phyloP scores from a whole-genome alignment of 2,797 vertebrate species.

The Gallinago stenura region DNA sequence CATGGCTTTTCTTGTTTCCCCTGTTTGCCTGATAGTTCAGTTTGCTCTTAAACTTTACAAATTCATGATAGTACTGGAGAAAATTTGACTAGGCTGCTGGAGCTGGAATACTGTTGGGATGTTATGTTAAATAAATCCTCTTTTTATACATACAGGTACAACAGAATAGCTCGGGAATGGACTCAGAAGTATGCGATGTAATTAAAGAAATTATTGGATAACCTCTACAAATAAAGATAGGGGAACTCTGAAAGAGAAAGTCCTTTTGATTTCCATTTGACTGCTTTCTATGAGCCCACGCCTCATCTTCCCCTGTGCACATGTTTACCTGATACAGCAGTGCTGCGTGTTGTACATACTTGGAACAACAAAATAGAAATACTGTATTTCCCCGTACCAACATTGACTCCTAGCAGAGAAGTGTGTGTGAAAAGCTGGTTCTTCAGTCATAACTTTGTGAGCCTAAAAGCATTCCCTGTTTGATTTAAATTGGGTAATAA shows the following conservation, averaged over 20 bases:
- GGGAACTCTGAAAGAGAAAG: slow-evolving; percentile 97
- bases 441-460: slow-evolving; percentile 85
- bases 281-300: slow-evolving; percentile 98
- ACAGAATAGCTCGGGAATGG: slow-evolving; percentile 99
- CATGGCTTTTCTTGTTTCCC: neutral
- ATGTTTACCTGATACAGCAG: slow-evolving; percentile 87
- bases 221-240: slow-evolving; percentile 95
- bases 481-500: slow-evolving; percentile 81
- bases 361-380: slow-evolving; percentile 89
- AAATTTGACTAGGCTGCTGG: neutral
- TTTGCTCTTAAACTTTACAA: neutral
- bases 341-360: slow-evolving; percentile 94
- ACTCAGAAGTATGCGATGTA: slow-evolving; percentile 99
- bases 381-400: slow-evolving; percentile 82
- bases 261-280: slow-evolving; percentile 99
- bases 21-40: neutral
- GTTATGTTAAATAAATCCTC: slow-evolving; percentile 67
- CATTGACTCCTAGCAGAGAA: slow-evolving; percentile 87
- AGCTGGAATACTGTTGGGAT: neutral
- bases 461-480: slow-evolving; percentile 89
- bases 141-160: slow-evolving; percentile 89
- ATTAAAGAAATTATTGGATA: slow-evolving; percentile 93
- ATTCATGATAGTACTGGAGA: neutral
- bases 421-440: slow-evolving; percentile 84
- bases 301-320: slow-evolving; percentile 96